Conservation (phyloP, 1,140 invertebrate species). For the Homalodisca vitripennis region DNA sequence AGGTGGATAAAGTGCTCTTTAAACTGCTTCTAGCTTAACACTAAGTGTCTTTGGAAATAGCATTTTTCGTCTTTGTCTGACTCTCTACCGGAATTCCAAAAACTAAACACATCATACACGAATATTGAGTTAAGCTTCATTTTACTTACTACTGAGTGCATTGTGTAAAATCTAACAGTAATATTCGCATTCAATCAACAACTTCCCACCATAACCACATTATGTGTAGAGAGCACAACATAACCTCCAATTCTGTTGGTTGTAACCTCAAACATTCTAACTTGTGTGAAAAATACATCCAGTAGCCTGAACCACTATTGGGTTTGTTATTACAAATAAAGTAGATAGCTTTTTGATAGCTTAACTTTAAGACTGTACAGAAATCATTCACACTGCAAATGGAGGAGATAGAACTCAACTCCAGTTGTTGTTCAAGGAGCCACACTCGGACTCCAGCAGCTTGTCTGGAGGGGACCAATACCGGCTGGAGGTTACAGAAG, state of each 20-base stretch:
- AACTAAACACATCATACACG: too few relatives aligned
- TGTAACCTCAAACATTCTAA: neutral
- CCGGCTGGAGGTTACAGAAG: conserved; percentile 53
- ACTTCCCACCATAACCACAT: too few relatives aligned
- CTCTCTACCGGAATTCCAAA: too few relatives aligned
- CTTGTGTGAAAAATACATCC: neutral
- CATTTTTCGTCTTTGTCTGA: too few relatives aligned
- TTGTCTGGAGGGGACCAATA: conserved; percentile 42
- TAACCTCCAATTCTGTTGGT: neutral
- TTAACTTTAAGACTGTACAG: neutral
- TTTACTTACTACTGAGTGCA: too few relatives aligned
- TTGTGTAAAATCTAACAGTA: too few relatives aligned
- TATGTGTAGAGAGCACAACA: too few relatives aligned
- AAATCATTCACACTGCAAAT: neutral
- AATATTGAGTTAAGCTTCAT: too few relatives aligned
- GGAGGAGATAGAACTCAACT: neutral
- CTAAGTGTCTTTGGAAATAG: too few relatives aligned
- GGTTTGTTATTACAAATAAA: neutral
- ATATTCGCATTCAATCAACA: too few relatives aligned
- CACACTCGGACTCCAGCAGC: conserved; percentile 14
- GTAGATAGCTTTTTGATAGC: neutral
- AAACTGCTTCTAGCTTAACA: too few relatives aligned
- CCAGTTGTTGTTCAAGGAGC: neutral
- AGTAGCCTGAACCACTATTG: neutral
- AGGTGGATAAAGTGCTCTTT: too few relatives aligned